Percentiles rank a stretch among this genome's conserved stretches.
These are phyloP conservation scores for Pomacea canaliculata DNA, from an alignment of 2,888 invertebrate species.

Conservation along the genomic window DNA sequence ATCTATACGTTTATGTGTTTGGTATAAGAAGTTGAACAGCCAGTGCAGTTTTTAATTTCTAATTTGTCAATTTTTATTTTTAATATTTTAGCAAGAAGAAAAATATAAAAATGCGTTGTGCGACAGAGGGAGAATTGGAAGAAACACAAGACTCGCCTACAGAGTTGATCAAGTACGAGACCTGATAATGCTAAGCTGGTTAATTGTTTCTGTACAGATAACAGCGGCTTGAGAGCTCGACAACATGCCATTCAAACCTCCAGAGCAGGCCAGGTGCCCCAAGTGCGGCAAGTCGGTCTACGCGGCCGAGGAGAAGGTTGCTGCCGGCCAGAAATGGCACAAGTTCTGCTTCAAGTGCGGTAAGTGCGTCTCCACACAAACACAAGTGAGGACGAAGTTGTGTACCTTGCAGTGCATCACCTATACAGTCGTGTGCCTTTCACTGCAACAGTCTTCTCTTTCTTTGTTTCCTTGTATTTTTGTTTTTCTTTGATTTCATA, in stretches of 20 bases:
- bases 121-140: neutral
- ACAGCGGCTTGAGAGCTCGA: slow-evolving; percentile 13
- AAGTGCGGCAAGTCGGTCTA: slow-evolving; percentile 99
- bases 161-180: neutral
- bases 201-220: neutral
- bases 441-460: no score
- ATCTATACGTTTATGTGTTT: no score
- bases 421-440: no score
- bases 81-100: no score
- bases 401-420: no score
- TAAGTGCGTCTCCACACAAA: slow-evolving; percentile 73
- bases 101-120: no score
- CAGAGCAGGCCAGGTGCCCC: slow-evolving; percentile 97
- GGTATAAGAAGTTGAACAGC: no score
- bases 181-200: neutral
- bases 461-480: no score
- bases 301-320: slow-evolving; percentile 98
- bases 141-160: neutral
- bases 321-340: slow-evolving; percentile 98
- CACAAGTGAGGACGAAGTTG: no score
- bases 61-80: no score
- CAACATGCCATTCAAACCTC: slow-evolving; percentile 97
- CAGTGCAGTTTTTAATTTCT: no score
- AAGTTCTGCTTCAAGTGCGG: slow-evolving; percentile 99
- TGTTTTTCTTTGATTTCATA: no score